Conservation (phyloP, 2,113 vertebrate species). For the Tor tambroides region DNA sequence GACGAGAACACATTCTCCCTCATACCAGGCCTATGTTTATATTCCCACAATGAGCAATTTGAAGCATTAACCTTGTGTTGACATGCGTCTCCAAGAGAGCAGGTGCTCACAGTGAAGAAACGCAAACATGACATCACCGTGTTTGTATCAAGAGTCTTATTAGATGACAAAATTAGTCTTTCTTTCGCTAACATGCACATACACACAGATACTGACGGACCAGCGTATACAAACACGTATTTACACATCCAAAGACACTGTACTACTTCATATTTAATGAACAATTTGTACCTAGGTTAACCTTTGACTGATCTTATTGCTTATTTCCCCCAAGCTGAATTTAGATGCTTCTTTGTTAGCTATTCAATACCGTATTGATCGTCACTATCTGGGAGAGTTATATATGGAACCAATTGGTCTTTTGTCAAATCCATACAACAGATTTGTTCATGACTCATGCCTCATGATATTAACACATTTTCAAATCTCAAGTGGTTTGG, state of each 20-base stretch:
- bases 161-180: not conserved
- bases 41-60: slow-evolving; percentile 9
- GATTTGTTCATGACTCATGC: slow-evolving; percentile 2
- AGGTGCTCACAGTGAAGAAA: not conserved
- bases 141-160: not conserved
- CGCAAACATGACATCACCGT: slow-evolving; percentile 4
- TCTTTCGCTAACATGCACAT: not conserved
- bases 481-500: not conserved
- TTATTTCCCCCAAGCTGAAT: slow-evolving; percentile 34
- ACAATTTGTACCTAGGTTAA: slow-evolving; percentile 27
- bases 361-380: slow-evolving; percentile 34
- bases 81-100: not conserved
- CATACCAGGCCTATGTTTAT: not conserved
- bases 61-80: not conserved
- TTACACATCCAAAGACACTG: not conserved
- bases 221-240: not conserved
- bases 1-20: not conserved
- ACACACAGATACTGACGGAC: not conserved
- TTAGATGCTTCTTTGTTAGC: slow-evolving; percentile 35
- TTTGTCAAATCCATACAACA: slow-evolving; percentile 10
- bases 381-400: slow-evolving; percentile 40
- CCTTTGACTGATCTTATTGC: slow-evolving; percentile 31
- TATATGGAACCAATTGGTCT: slow-evolving; percentile 29
- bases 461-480: slow-evolving; percentile 18
- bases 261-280: slow-evolving; percentile 1